Evolutionary conservation across 2,113 vertebrate genomes (phyloP).

Genomic region (Hydrochoerus hydrochaeris): DNA sequence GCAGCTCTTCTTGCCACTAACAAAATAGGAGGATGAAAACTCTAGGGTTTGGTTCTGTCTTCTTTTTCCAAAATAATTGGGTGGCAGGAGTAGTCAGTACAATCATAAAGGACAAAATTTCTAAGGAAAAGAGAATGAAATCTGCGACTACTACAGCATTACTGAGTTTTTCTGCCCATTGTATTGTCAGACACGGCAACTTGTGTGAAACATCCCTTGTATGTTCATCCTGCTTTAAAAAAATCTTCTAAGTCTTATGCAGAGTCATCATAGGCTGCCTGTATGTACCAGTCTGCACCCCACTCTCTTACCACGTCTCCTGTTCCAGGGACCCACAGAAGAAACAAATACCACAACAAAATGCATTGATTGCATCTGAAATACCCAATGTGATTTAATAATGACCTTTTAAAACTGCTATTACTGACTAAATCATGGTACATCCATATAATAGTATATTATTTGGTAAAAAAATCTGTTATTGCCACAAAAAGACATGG

Average conservation of each 20-base stretch:
- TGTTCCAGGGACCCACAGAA: background rate
- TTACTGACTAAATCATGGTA: background rate
- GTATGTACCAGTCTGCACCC: too few species aligned
- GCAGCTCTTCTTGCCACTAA: background rate
- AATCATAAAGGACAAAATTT: background rate
- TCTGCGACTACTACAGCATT: background rate
- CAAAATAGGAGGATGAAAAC: background rate
- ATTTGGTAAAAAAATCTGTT: background rate
- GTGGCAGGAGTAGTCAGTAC: background rate
- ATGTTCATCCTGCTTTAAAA: too few species aligned
- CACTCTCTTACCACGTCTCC: background rate
- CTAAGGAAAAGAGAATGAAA: background rate
- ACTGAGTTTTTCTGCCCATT: background rate
- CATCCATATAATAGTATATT: background rate
- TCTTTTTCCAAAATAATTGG: background rate
- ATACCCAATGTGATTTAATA: background rate
- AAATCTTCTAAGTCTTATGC: too few species aligned
- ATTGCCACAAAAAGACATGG: background rate
- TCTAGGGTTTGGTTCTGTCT: background rate
- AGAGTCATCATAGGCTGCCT: background rate
- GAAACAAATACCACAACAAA: background rate
- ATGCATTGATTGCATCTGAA: background rate
- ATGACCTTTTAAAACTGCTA: background rate
- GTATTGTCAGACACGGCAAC: background rate
- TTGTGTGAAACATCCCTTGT: background rate